These are phyloP conservation scores for Cotesia typhae DNA, from an alignment of 1,140 invertebrate species.

Conservation along the genomic window DNA sequence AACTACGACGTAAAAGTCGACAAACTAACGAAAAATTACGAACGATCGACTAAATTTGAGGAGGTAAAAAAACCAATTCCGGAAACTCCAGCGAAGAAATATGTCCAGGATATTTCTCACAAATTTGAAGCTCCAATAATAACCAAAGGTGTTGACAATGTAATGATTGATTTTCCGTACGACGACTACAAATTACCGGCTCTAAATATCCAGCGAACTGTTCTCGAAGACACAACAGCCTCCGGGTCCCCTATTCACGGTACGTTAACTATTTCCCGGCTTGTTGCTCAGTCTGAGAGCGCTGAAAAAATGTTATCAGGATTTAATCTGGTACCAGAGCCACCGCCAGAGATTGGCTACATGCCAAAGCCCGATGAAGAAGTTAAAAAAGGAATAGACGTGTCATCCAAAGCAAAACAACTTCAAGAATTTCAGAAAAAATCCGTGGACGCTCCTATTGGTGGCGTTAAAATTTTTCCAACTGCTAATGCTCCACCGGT, in stretches of 20 bases:
- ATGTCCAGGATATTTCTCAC: conserved; percentile 57
- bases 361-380: conserved; percentile 67
- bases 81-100: conserved; percentile 49
- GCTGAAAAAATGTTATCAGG: conserved; percentile 60
- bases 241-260: conserved; percentile 56
- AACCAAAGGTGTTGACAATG: conserved; percentile 58
- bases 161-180: conserved; percentile 60
- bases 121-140: conserved; percentile 54
- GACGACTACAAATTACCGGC: conserved; percentile 56
- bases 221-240: conserved; percentile 55
- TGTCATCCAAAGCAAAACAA: conserved; percentile 70
- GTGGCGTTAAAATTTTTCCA: conserved; percentile 72
- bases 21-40: conserved; percentile 61
- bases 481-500: conserved; percentile 50
- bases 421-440: conserved; percentile 71
- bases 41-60: conserved; percentile 56
- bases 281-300: conserved; percentile 58
- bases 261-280: conserved; percentile 54
- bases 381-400: conserved; percentile 66
- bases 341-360: conserved; percentile 77
- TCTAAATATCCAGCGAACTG: conserved; percentile 52
- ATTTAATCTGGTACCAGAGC: conserved; percentile 73
- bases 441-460: conserved; percentile 70
- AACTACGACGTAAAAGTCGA: conserved; percentile 59
- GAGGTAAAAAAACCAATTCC: conserved; percentile 48